Base-by-base conservation (phyloP, 1,140 invertebrate species). In the Batillaria attramentaria region DNA sequence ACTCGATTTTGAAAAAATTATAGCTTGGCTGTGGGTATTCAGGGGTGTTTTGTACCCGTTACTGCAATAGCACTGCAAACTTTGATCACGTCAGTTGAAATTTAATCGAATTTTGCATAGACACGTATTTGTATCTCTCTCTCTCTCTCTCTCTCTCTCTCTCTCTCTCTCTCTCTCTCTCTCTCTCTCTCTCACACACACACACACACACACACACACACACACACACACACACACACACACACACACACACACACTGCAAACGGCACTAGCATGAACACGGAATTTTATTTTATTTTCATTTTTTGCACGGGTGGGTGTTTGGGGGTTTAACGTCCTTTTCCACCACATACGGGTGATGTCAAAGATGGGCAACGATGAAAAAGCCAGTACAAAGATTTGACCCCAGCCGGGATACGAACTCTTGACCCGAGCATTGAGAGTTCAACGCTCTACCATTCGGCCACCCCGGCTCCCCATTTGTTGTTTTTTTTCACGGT, bases 201-300 rank as follows among this genome's bases (percentile, higher is more conserved):
- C 54, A 57, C 46, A 28, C 28, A n/a, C 57, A n/a, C 57, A n/a
- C 57, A n/a, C 57, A n/a, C 57, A n/a, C 57, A n/a, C 57, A n/a
- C 57, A n/a, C 57, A n/a, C 57, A n/a, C 57, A n/a, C 57, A n/a
- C 57, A n/a, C 57, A n/a, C 57, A n/a, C 57, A n/a, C 57, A n/a
- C 57, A n/a, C 57, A n/a, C 57, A n/a, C 57, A n/a, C 57, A n/a
- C 57, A n/a, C 57, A n/a, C 24, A n/a, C n/a, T n/a, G n/a, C n/a
- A 37, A 72, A 42, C 35, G 31, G 18, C 16, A 10, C 24, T 39
- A 37, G 16, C 16, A 54, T 54, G 50, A n/a, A 54, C 50, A 54
- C 50, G n/a, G 16, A n/a, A n/a, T n/a, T 35, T 35, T 35, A n/a
- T 35, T 20, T 35, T 42, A 18, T 69, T 69, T 18, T 37, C 28